Conservation (phyloP, 2,797 vertebrate genomes). For the Epinephelus malabaricus region DNA sequence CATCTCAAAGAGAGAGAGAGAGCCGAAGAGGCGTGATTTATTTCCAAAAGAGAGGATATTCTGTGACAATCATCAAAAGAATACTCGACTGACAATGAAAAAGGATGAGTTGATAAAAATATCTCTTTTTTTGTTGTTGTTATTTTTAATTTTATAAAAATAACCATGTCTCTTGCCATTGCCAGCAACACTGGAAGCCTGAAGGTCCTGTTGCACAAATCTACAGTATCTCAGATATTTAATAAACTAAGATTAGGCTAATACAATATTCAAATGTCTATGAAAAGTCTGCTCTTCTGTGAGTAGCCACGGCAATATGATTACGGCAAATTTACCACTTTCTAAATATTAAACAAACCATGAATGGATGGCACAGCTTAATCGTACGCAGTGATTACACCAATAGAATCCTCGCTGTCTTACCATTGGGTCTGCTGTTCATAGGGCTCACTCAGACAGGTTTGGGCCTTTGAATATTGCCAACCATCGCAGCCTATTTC, state of each 20-base stretch:
- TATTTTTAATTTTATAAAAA: conserved; percentile 8
- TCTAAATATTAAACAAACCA: conserved; percentile 10
- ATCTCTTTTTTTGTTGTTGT: background rate
- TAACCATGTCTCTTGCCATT: conserved; percentile 19
- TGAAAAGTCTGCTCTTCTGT: conserved; percentile 1
- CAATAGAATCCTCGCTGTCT: conserved; percentile 63
- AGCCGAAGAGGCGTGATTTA: conserved; percentile 30
- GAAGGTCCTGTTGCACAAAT: conserved; percentile 20
- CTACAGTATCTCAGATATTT: background rate
- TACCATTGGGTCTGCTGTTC: conserved; percentile 92
- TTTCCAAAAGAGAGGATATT: conserved; percentile 49
- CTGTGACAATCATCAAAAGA: conserved; percentile 42
- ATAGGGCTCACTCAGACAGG: conserved; percentile 86
- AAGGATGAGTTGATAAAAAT: conserved; percentile 33
- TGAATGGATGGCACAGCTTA: conserved; percentile 9
- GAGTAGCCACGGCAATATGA: background rate
- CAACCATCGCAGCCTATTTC: conserved; percentile 87
- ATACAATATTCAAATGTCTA: conserved; percentile 1
- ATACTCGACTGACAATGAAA: conserved; percentile 31
- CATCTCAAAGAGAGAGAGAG: conserved; percentile 52
- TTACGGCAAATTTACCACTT: conserved; percentile 3
- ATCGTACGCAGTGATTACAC: conserved; percentile 20
- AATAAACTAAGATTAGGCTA: conserved; percentile 6
- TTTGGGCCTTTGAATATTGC: conserved; percentile 82
- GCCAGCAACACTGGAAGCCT: conserved; percentile 12